Evolutionary conservation across 2,888 invertebrate species (phyloP).

Genomic region (Pseudoips prasinana): DNA sequence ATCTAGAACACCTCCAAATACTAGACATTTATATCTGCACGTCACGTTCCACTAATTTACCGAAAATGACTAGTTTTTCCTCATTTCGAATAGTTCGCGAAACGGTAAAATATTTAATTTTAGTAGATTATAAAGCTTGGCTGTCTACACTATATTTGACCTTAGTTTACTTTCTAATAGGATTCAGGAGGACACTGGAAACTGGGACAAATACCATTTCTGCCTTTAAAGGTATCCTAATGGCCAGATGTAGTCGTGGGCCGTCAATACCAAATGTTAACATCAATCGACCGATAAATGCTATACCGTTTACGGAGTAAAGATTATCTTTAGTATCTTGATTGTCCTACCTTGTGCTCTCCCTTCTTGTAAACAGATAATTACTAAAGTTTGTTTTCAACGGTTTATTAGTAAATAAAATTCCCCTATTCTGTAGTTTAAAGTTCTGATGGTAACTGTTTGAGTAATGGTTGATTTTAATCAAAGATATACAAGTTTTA

Average conservation of each 20-base stretch:
- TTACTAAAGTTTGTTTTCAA: no score
- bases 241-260: constrained; percentile 21
- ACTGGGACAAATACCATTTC: constrained; percentile 18
- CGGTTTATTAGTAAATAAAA: no score
- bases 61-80: no score
- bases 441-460: constrained; percentile 1
- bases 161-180: constrained; percentile 16
- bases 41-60: no score
- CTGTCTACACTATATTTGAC: background rate
- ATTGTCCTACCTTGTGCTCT: no score
- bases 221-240: constrained; percentile 24
- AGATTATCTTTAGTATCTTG: constrained; percentile 25
- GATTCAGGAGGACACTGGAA: constrained; percentile 23
- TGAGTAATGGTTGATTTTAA: constrained; percentile 3
- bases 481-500: constrained; percentile 2
- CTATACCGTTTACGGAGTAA: constrained; percentile 21
- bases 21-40: no score
- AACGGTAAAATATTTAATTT: no score
- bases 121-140: no score
- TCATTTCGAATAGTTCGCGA: no score
- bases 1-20: no score
- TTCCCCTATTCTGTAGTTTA: no score
- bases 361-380: no score
- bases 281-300: constrained; percentile 30
- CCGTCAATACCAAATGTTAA: constrained; percentile 24